Conservation (phyloP, 2,888 invertebrate genomes). For the Drosophila nr. fundita region DNA sequence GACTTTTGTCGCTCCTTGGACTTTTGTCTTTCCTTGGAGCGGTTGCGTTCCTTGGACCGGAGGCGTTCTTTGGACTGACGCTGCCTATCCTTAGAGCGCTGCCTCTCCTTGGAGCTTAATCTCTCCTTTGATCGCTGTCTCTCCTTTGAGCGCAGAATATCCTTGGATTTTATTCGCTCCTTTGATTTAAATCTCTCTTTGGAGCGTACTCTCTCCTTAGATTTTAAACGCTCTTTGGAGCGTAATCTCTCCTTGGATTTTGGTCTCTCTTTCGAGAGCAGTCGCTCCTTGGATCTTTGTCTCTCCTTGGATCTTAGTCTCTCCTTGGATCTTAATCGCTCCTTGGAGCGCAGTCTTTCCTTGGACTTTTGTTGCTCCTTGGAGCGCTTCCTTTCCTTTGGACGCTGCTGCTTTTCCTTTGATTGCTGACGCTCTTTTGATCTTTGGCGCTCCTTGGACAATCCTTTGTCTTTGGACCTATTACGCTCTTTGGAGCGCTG, state of each 20-base stretch:
- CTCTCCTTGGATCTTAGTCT: slow-evolving; percentile 18
- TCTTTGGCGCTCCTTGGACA: slow-evolving; percentile 36
- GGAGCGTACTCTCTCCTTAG: slow-evolving; percentile 15
- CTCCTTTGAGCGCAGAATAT: slow-evolving; percentile 19
- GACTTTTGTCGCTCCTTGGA: slow-evolving; percentile 24
- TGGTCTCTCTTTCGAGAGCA: slow-evolving; percentile 16
- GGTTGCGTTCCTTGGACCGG: neutral
- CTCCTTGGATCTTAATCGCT: slow-evolving; percentile 36
- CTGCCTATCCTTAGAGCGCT: slow-evolving; percentile 19
- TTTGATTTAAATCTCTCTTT: slow-evolving; percentile 28
- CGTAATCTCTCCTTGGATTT: slow-evolving; percentile 38
- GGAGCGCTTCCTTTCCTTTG: slow-evolving; percentile 32
- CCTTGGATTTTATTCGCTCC: slow-evolving; percentile 14
- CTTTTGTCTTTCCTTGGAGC: slow-evolving; percentile 14
- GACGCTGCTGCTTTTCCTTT: slow-evolving; percentile 16
- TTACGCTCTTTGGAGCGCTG: slow-evolving; percentile 33
- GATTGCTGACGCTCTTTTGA: slow-evolving; percentile 51
- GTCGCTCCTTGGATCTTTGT: slow-evolving; percentile 14
- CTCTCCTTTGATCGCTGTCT: slow-evolving; percentile 24
- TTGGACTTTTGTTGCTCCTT: slow-evolving; percentile 42
- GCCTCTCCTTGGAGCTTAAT: slow-evolving; percentile 12
- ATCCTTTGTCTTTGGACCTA: slow-evolving; percentile 30
- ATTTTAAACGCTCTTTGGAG: slow-evolving; percentile 34
- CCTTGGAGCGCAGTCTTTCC: slow-evolving; percentile 31
- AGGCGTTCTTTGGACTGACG: slow-evolving; percentile 17